These are phyloP conservation scores for Idaea biselata DNA, from an alignment of 2,888 invertebrate genomes.

Conservation along the genomic window DNA sequence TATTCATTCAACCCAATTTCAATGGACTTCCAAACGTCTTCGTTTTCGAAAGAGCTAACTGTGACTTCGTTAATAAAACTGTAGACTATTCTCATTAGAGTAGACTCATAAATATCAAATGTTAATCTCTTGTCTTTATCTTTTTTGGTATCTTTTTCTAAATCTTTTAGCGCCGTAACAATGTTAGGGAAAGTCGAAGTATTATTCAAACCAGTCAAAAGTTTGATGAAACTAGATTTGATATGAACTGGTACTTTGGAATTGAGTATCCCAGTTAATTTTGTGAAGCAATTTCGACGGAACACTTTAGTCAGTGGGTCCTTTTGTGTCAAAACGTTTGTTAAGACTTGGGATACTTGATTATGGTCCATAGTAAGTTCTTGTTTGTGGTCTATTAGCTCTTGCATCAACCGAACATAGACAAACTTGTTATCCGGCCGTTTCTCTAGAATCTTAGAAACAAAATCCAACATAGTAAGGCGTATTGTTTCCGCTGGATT, in stretches of 20 bases:
- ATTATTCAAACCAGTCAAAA: slow-evolving; percentile 70
- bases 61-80: slow-evolving; percentile 78
- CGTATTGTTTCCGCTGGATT: slow-evolving; percentile 80
- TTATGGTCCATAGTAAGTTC: slow-evolving; percentile 85
- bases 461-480: slow-evolving; percentile 74
- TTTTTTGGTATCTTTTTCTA: slow-evolving; percentile 45
- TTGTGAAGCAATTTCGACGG: slow-evolving; percentile 57
- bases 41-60: slow-evolving; percentile 58
- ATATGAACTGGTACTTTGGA: slow-evolving; percentile 66
- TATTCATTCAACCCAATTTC: slow-evolving; percentile 76
- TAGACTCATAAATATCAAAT: slow-evolving; percentile 75
- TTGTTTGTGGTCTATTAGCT: slow-evolving; percentile 69
- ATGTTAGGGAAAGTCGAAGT: slow-evolving; percentile 64
- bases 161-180: slow-evolving; percentile 44
- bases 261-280: slow-evolving; percentile 58
- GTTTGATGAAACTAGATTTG: slow-evolving; percentile 68
- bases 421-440: slow-evolving; percentile 54
- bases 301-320: slow-evolving; percentile 66
- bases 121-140: slow-evolving; percentile 43
- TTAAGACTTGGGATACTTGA: slow-evolving; percentile 83
- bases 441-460: slow-evolving; percentile 57
- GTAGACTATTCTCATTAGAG: slow-evolving; percentile 76
- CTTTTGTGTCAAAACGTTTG: slow-evolving; percentile 80
- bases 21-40: slow-evolving; percentile 81
- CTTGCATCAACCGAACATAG: slow-evolving; percentile 68